Percentiles rank a stretch among this genome's conserved stretches.
Conservation (phyloP, 1,140 invertebrate genomes). For the Neotoxoptera formosana region DNA sequence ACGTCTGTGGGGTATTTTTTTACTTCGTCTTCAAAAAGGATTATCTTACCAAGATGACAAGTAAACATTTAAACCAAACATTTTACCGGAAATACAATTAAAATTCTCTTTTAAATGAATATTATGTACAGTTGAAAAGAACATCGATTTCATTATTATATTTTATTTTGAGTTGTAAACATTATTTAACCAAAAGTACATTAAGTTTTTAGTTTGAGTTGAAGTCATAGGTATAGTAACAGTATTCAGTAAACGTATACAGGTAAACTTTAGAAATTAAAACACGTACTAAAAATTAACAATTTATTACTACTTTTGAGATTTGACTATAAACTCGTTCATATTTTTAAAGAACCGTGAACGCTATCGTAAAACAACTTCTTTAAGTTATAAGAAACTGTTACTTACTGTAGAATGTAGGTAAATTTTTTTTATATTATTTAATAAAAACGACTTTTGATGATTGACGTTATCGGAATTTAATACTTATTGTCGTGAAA, state of each 20-base stretch:
- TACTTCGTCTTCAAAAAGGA: background rate
- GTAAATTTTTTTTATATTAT: background rate
- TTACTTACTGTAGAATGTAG: background rate
- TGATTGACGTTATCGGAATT: background rate
- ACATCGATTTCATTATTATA: background rate
- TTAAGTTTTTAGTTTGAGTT: background rate
- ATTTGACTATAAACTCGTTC: background rate
- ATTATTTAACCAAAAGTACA: background rate
- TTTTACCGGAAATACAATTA: background rate
- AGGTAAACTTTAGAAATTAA: background rate
- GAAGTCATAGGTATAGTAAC: background rate
- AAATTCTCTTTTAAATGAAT: background rate
- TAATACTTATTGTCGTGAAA: background rate
- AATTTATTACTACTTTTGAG: slow-evolving; percentile 1
- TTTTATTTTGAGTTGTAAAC: background rate
- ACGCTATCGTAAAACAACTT: background rate
- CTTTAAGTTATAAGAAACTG: background rate
- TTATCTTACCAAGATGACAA: slow-evolving; percentile 11
- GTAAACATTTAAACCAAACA: background rate
- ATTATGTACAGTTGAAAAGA: background rate
- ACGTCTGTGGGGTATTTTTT: background rate
- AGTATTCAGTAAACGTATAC: background rate
- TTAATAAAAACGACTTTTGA: background rate
- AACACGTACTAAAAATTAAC: background rate
- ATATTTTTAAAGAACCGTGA: background rate